These are phyloP conservation scores for Stramonita haemastoma DNA, from an alignment of 2,888 invertebrate species.

Conservation along the genomic window DNA sequence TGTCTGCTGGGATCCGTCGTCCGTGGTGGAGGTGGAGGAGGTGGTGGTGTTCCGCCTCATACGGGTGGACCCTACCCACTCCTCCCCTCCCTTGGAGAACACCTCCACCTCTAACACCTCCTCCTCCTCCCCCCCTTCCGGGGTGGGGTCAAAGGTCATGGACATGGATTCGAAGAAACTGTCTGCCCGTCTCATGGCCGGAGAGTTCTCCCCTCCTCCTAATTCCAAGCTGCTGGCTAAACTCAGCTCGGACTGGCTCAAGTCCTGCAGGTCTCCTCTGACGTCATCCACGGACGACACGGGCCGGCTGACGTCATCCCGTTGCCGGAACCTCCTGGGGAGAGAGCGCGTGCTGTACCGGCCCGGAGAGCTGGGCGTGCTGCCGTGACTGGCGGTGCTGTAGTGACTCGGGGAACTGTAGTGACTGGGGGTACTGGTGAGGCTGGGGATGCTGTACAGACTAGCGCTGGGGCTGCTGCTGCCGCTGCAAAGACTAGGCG, in stretches of 20 bases:
- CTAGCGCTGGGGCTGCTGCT: background rate
- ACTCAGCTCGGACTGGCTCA: constrained; percentile 47
- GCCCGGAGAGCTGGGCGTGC: constrained; percentile 28
- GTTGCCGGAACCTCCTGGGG: constrained; percentile 29
- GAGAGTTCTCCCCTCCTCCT: constrained; percentile 23
- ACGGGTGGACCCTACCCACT: background rate
- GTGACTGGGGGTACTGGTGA: background rate
- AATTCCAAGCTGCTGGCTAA: constrained; percentile 31
- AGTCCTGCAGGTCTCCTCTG: constrained; percentile 45
- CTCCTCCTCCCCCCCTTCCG: background rate
- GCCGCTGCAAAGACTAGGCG: background rate
- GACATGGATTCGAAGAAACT: constrained; percentile 46
- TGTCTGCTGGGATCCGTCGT: background rate
- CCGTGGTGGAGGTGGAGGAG: too few species aligned
- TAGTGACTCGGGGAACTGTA: background rate
- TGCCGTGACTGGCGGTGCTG: background rate
- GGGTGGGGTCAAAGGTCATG: background rate
- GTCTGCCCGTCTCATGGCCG: constrained; percentile 36
- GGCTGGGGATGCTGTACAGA: background rate
- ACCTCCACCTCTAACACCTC: constrained; percentile 27
- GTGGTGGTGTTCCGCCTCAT: constrained; percentile 22
- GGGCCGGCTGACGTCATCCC: constrained; percentile 44
- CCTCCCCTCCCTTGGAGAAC: constrained; percentile 1
- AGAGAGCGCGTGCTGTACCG: constrained; percentile 30
- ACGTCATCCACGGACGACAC: constrained; percentile 57